Percentiles rank a stretch among this genome's conserved stretches.
phyloP scores from a whole-genome alignment of 2,888 invertebrate genomes.

The Plebejus anna region DNA sequence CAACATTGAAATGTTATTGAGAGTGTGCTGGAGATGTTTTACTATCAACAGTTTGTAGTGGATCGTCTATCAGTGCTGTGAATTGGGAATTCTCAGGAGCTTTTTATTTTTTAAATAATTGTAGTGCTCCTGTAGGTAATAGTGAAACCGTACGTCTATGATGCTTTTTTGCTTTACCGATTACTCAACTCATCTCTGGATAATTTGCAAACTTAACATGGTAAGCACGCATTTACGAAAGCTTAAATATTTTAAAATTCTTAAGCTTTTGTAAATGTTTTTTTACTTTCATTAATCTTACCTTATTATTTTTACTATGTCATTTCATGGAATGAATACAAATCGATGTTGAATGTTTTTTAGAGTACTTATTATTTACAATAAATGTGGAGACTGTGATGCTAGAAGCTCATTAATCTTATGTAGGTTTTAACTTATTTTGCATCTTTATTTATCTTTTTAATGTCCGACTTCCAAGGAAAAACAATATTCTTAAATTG shows the following conservation, averaged over 20 bases:
- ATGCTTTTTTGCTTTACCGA: neutral
- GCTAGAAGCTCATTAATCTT: too few species aligned
- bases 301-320: too few species aligned
- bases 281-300: too few species aligned
- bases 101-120: neutral
- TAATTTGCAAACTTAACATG: neutral
- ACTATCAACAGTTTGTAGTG: conserved; percentile 70
- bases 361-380: too few species aligned
- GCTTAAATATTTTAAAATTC: neutral
- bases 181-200: neutral
- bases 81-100: conserved; percentile 34
- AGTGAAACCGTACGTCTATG: neutral
- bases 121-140: neutral
- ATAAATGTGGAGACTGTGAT: too few species aligned
- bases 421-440: neutral
- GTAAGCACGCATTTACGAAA: neutral
- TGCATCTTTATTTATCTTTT: neutral
- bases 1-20: conserved; percentile 67
- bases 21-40: conserved; percentile 61
- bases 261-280: too few species aligned
- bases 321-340: too few species aligned
- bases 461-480: too few species aligned
- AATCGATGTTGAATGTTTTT: too few species aligned
- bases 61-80: conserved; percentile 52
- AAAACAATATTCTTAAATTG: too few species aligned